These are phyloP conservation scores for Cremastobaeus sp. DNA, from an alignment of 2,888 invertebrate genomes.

Conservation along the genomic window DNA sequence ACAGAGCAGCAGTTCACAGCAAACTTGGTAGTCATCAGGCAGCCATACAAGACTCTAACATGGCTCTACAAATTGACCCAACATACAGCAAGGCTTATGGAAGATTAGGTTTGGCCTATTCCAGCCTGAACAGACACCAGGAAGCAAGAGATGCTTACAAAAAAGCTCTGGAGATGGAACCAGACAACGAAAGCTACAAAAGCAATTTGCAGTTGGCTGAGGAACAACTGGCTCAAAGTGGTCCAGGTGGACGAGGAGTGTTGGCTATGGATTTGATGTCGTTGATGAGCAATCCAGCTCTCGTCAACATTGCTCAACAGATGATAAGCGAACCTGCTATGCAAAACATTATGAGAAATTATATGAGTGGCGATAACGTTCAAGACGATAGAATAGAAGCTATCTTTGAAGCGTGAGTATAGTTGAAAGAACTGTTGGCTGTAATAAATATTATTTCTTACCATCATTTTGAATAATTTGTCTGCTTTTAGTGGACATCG, in stretches of 20 bases:
- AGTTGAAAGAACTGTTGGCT: not conserved
- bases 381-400: constrained; percentile 77
- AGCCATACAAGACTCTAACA: constrained; percentile 94
- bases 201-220: constrained; percentile 92
- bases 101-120: constrained; percentile 91
- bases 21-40: constrained; percentile 90
- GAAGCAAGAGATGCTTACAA: constrained; percentile 92
- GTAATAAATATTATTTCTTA: not conserved
- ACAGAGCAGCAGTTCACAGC: constrained; percentile 96
- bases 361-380: constrained; percentile 79
- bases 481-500: constrained; percentile 84
- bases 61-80: constrained; percentile 92
- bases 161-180: constrained; percentile 93
- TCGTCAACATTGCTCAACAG: constrained; percentile 91
- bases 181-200: constrained; percentile 92
- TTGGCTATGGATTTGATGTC: constrained; percentile 81
- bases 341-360: constrained; percentile 85
- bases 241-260: constrained; percentile 65
- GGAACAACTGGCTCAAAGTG: constrained; percentile 80
- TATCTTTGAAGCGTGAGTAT: constrained; percentile 80
- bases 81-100: constrained; percentile 97
- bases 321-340: constrained; percentile 91
- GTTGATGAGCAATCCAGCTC: constrained; percentile 88
- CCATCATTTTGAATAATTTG: no score
- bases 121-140: constrained; percentile 88